A percentile compares a stretch with the other conserved stretches of the same genome.
Conservation (phyloP, 2,113 vertebrate species). For the Ptilonorhynchus violaceus region DNA sequence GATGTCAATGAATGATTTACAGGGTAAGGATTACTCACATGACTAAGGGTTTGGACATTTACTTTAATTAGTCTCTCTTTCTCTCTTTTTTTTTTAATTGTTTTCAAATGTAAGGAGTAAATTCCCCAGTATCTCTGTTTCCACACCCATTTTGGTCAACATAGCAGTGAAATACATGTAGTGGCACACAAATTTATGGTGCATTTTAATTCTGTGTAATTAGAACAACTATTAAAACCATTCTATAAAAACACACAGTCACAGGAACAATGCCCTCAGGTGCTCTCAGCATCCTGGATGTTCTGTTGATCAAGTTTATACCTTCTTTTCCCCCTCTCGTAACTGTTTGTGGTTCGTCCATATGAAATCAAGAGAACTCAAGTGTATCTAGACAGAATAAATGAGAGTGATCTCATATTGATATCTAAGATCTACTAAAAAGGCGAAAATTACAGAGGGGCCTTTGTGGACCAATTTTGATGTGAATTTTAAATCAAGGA, state of each 20-base stretch:
- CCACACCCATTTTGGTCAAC: background rate
- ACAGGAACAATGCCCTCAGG: background rate
- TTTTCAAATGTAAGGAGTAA: background rate
- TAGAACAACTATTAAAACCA: background rate
- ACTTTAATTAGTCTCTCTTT: background rate
- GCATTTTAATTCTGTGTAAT: background rate
- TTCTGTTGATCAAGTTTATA: background rate
- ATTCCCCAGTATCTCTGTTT: background rate
- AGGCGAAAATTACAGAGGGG: background rate
- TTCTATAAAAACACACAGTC: background rate
- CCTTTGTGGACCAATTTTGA: background rate
- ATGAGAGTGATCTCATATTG: background rate
- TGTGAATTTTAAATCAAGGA: background rate
- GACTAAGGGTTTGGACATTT: background rate
- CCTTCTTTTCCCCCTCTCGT: background rate
- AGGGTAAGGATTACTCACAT: constrained; percentile 7
- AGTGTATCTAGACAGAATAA: background rate
- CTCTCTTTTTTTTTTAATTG: too few relatives aligned
- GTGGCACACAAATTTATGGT: background rate
- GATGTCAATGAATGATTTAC: constrained; percentile 26
- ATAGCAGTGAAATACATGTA: background rate
- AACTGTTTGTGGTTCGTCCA: background rate
- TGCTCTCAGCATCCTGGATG: background rate
- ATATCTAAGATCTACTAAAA: background rate
- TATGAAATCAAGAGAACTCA: background rate